Conservation (phyloP, 2,888 invertebrate genomes). For the Papilio demoleus region DNA sequence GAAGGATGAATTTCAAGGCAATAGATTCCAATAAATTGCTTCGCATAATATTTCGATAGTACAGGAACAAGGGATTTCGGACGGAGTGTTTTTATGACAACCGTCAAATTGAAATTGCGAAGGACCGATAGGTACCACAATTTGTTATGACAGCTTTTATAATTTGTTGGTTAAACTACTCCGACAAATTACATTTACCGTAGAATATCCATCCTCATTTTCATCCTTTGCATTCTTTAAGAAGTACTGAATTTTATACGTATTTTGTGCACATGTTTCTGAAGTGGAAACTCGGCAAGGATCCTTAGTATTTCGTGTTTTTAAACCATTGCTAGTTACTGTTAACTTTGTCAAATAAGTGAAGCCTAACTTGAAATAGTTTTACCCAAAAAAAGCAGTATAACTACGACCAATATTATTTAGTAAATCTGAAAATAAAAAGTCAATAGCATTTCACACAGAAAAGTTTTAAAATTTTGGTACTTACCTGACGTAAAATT, state of each 20-base stretch:
- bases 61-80: conserved; percentile 19
- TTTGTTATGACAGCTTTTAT: conserved; percentile 3
- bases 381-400: too few relatives aligned
- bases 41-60: conserved; percentile 32
- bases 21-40: conserved; percentile 27
- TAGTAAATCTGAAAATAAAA: too few relatives aligned
- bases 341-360: too few relatives aligned
- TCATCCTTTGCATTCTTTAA: not conserved
- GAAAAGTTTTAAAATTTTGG: too few relatives aligned
- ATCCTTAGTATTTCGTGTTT: too few relatives aligned
- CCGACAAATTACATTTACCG: not conserved
- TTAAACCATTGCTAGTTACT: too few relatives aligned
- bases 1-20: conserved; percentile 23
- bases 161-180: conserved; percentile 5
- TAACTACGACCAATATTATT: too few relatives aligned
- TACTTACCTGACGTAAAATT: too few relatives aligned
- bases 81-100: conserved; percentile 30
- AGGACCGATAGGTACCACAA: conserved; percentile 12
- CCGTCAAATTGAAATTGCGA: conserved; percentile 21
- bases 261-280: not conserved
- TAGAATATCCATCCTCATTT: not conserved
- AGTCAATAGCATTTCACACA: too few relatives aligned
- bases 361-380: too few relatives aligned
- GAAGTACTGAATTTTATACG: not conserved
- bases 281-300: not conserved